These are phyloP conservation scores for Mastacembelus armatus DNA, from an alignment of 2,797 vertebrate species.

Conservation along the genomic window DNA sequence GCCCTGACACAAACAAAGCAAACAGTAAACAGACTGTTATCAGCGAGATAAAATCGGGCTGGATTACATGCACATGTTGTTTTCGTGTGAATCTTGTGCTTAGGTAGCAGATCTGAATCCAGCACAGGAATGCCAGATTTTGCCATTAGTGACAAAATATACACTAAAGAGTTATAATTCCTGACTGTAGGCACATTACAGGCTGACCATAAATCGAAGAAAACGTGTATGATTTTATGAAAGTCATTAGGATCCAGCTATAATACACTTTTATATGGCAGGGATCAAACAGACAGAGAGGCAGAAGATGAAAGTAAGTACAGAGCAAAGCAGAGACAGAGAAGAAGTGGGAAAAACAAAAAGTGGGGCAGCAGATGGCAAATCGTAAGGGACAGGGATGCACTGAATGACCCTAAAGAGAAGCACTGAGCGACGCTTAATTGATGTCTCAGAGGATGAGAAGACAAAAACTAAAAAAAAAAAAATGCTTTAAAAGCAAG, in stretches of 20 bases:
- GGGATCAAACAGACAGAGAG: neutral
- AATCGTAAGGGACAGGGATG: conserved; percentile 16
- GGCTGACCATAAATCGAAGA: neutral
- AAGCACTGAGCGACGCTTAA: conserved; percentile 34
- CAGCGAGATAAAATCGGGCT: neutral
- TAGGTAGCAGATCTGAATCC: neutral
- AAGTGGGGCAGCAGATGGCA: conserved; percentile 47
- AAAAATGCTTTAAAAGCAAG: conserved; percentile 1
- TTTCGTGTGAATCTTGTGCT: neutral
- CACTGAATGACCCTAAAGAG: conserved; percentile 39
- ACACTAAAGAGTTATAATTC: neutral
- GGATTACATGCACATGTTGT: neutral
- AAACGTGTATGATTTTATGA: neutral
- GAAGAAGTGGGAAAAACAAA: neutral
- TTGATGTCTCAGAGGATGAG: conserved; percentile 15
- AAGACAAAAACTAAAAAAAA: conserved; percentile 25
- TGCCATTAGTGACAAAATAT: neutral
- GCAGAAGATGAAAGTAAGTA: neutral
- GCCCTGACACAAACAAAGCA: neutral
- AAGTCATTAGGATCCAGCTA: neutral
- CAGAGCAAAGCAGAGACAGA: neutral
- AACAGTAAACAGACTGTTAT: neutral
- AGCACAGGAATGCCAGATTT: too few relatives aligned
- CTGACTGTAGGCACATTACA: neutral
- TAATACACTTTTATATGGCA: neutral